Base-by-base conservation (phyloP, 2,113 vertebrate species). In the Vireo altiloquus region DNA sequence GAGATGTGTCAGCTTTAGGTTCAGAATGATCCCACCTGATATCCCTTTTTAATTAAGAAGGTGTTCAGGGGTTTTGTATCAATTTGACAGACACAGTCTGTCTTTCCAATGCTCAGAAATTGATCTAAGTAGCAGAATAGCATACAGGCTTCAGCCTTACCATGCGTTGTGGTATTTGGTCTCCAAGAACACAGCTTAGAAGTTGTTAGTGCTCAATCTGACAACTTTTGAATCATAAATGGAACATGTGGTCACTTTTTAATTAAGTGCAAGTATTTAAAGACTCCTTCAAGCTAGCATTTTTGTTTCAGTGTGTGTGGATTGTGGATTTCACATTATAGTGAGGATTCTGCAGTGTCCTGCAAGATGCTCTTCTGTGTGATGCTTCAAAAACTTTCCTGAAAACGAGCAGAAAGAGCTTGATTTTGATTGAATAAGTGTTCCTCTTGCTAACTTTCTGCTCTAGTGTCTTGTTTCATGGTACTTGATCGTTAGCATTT, bases 11-110 rank as follows among this genome's bases (percentile, higher is more conserved):
- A 64, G n/a, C 23, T 86, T 77, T 20, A 52, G n/a, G 6, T 47
- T 76, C 1, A 1, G 30, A 65, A 18, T 40, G 42, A 59, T 77
- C 46, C 23, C 13, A 9, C 17, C 9, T 22, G 11, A 13, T 27
- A 19, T 3, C 9, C 10, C 11, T 49, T 54, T 25, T 19, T 65
- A 30, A 70, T 80, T 70, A 28, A 63, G 7, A 44, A 21, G n/a
- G 5, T 40, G 1, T 66, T 78, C 33, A 46, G 24, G 52, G 28
- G 1, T 3, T 86, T 81, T 57, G 1, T 81, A 7, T 42, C 39
- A 11, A 0, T 91, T 25, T 63, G 33, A 44, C 47, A n/a, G 16
- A 7, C 0, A 0, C 3, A n/a, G 14, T 85, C 15, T 69, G 17
- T 61, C 49, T 77, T 33, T 30, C 44, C 54, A 30, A 9, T 11